phyloP scores from a whole-genome alignment of 2,888 invertebrate species.

The Aquatica leii region DNA sequence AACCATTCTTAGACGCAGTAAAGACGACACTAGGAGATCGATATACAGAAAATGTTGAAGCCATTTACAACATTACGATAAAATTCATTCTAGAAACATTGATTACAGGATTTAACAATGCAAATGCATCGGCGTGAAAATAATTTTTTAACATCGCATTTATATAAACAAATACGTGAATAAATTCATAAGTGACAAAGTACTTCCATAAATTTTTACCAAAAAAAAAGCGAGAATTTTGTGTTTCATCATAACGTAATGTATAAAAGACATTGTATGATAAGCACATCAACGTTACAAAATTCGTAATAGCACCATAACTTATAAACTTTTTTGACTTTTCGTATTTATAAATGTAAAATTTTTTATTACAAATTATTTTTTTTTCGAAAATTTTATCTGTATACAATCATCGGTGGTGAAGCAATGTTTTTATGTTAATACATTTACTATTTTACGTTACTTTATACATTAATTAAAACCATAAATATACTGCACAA shows the following conservation, averaged over 20 bases:
- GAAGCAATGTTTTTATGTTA: no score
- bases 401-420: no score
- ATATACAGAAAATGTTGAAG: constrained; percentile 88
- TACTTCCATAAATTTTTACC: constrained; percentile 28
- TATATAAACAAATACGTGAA: constrained; percentile 6
- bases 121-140: constrained; percentile 33
- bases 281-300: background rate
- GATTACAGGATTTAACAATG: constrained; percentile 77
- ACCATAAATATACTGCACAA: no score
- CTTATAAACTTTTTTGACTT: no score
- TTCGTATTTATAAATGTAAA: no score
- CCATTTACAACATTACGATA: constrained; percentile 87
- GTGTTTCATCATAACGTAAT: constrained; percentile 17
- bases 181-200: constrained; percentile 6
- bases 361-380: no score
- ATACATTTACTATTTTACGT: no score
- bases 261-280: constrained; percentile 9
- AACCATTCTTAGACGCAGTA: constrained; percentile 87
- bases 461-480: no score
- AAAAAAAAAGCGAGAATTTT: constrained; percentile 14
- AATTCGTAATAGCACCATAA: constrained; percentile 11
- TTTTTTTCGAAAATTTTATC: no score
- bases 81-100: constrained; percentile 87
- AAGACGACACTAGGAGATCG: constrained; percentile 86
- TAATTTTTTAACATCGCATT: constrained; percentile 4